phyloP scores from a whole-genome alignment of 1,140 invertebrate species.

The Brachionus rubens region DNA sequence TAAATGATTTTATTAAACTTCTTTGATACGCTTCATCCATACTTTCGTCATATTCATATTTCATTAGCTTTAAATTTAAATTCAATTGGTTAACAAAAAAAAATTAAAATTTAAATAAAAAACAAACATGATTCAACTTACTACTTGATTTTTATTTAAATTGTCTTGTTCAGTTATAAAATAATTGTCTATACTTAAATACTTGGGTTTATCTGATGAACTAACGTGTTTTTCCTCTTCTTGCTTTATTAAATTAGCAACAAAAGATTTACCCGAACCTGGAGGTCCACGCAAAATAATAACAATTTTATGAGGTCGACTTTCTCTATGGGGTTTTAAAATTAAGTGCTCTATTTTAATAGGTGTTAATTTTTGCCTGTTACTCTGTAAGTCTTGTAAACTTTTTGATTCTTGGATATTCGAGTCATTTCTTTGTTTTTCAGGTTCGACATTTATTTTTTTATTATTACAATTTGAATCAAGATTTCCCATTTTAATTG shows the following conservation, averaged over 20 bases:
- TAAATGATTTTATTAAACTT: constrained; percentile 82
- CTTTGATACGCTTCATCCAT: constrained; percentile 76
- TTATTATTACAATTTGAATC: background rate
- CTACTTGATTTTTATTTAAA: constrained; percentile 11
- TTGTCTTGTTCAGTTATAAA: constrained; percentile 41
- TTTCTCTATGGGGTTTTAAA: background rate
- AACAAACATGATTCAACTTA: too few relatives aligned
- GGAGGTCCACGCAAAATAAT: constrained; percentile 39
- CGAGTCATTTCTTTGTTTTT: too few relatives aligned
- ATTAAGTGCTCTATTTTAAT: constrained; percentile 37
- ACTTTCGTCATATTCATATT: constrained; percentile 83
- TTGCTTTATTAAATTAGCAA: constrained; percentile 44
- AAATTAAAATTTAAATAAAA: constrained; percentile 46
- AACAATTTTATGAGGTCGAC: constrained; percentile 16
- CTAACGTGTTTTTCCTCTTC: constrained; percentile 7
- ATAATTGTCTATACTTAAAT: constrained; percentile 42
- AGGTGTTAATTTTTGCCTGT: background rate
- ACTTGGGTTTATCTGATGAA: constrained; percentile 16
- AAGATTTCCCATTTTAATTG: background rate
- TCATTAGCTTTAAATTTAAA: constrained; percentile 73
- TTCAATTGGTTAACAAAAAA: background rate
- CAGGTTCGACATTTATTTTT: too few relatives aligned
- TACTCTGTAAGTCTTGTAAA: background rate
- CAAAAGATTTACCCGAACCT: constrained; percentile 40
- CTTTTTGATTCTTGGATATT: background rate